phyloP scores from a whole-genome alignment of 2,888 invertebrate species.

The Ichneumon xanthorius region DNA sequence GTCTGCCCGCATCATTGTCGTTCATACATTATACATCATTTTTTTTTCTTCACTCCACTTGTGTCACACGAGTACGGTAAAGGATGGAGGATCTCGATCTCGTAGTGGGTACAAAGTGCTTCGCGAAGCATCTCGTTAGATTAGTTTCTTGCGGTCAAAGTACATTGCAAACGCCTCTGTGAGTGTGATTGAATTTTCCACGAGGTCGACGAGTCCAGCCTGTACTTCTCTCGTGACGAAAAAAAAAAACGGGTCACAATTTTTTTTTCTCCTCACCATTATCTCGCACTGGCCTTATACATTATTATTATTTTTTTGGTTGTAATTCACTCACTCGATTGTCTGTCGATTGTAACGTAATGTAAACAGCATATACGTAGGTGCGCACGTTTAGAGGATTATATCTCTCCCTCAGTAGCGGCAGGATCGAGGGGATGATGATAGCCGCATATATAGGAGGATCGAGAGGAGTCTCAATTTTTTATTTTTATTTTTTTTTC shows the following conservation, averaged over 20 bases:
- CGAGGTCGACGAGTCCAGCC: slow-evolving; percentile 29
- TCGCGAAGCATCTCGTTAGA: slow-evolving; percentile 24
- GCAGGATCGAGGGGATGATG: slow-evolving; percentile 77
- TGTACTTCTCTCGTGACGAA: slow-evolving; percentile 44
- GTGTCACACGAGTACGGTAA: slow-evolving; percentile 23
- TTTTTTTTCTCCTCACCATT: slow-evolving; percentile 7
- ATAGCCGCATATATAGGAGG: slow-evolving; percentile 65
- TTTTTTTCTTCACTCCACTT: slow-evolving; percentile 2
- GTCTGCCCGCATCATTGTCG: slow-evolving; percentile 54
- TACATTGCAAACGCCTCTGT: not conserved
- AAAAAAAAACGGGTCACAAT: slow-evolving; percentile 21
- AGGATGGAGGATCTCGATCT: slow-evolving; percentile 43
- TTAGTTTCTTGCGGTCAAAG: slow-evolving; percentile 17
- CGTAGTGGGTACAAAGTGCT: not conserved
- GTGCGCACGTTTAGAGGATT: slow-evolving; percentile 75
- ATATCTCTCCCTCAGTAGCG: slow-evolving; percentile 73
- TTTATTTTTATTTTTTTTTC: slow-evolving; percentile 38
- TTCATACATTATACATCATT: slow-evolving; percentile 12
- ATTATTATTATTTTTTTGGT: not conserved
- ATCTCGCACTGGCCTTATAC: slow-evolving; percentile 44
- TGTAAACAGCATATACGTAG: slow-evolving; percentile 57
- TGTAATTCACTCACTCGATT: slow-evolving; percentile 58
- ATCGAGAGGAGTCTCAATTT: slow-evolving; percentile 69
- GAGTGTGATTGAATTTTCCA: slow-evolving; percentile 16
- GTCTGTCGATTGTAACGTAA: slow-evolving; percentile 36